phyloP scores from a whole-genome alignment of 2,888 invertebrate genomes.

The Leucophenga maculata region DNA sequence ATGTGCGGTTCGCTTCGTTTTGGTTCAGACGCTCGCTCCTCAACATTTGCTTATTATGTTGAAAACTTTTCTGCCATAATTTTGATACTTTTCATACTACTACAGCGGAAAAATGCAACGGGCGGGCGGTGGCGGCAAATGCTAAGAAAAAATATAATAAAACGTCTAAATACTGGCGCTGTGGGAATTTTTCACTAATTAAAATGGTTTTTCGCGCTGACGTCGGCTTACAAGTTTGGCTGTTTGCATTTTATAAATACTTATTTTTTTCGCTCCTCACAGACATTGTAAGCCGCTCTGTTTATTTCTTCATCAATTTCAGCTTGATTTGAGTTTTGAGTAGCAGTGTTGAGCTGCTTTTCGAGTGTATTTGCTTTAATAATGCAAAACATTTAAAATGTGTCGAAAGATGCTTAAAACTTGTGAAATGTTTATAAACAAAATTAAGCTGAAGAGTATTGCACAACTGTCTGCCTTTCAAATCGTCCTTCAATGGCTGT shows the following conservation, averaged over 20 bases:
- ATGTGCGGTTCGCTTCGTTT: constrained; percentile 53
- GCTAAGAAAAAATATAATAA: constrained; percentile 38
- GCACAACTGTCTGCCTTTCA: too few relatives aligned
- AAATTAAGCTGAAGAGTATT: too few relatives aligned
- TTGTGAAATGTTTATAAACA: too few relatives aligned
- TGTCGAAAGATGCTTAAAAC: too few relatives aligned
- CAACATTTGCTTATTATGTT: constrained; percentile 62
- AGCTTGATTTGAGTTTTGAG: too few relatives aligned
- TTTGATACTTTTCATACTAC: constrained; percentile 42
- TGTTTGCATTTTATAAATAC: constrained; percentile 46
- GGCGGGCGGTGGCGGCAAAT: background rate
- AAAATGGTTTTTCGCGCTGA: constrained; percentile 59
- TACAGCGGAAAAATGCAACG: background rate
- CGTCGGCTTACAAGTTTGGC: constrained; percentile 34
- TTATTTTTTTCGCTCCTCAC: too few relatives aligned
- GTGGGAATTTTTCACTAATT: constrained; percentile 56
- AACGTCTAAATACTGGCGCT: constrained; percentile 46
- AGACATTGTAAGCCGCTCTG: too few relatives aligned
- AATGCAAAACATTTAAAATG: too few relatives aligned
- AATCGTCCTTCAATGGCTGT: too few relatives aligned
- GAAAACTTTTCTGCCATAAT: constrained; percentile 58
- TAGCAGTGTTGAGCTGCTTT: too few relatives aligned
- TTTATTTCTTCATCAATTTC: too few relatives aligned
- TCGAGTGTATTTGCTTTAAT: too few relatives aligned
- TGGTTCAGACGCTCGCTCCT: constrained; percentile 16